Conservation (phyloP, 1,140 invertebrate genomes). For the Samia ricini region DNA sequence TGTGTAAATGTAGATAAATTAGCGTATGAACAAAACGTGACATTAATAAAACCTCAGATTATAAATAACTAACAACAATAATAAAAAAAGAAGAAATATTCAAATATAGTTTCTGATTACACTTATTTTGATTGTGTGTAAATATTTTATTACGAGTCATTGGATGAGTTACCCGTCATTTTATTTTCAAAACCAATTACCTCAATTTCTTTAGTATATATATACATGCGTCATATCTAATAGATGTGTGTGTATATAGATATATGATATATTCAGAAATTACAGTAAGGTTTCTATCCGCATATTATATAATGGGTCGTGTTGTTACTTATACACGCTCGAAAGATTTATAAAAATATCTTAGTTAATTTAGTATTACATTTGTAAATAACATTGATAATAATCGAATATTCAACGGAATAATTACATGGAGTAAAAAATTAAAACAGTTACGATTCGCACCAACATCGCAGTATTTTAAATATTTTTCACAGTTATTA, state of each 20-base stretch:
- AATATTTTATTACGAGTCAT: constrained; percentile 53
- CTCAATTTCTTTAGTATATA: constrained; percentile 72
- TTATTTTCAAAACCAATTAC: constrained; percentile 73
- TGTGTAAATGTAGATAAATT: constrained; percentile 45
- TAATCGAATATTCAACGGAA: constrained; percentile 21
- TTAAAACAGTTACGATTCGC: constrained; percentile 23
- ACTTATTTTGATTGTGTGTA: constrained; percentile 42
- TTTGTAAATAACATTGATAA: constrained; percentile 56
- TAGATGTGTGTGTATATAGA: constrained; percentile 45
- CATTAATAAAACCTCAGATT: not conserved
- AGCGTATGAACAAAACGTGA: constrained; percentile 30
- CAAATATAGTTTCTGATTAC: constrained; percentile 14
- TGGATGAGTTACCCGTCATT: constrained; percentile 69
- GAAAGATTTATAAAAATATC: constrained; percentile 27
- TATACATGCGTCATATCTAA: too few species aligned
- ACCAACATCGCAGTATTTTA: constrained; percentile 42
- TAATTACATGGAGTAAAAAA: constrained; percentile 16
- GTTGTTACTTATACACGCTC: constrained; percentile 16
- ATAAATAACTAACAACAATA: not conserved
- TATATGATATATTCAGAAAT: constrained; percentile 57
- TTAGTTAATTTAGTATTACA: constrained; percentile 32
- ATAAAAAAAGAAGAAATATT: not conserved
- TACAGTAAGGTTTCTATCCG: constrained; percentile 45
- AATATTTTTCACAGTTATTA: constrained; percentile 32
- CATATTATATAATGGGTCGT: not conserved